These are phyloP conservation scores for Laspeyria flexula DNA, from an alignment of 2,888 invertebrate genomes.

Conservation along the genomic window DNA sequence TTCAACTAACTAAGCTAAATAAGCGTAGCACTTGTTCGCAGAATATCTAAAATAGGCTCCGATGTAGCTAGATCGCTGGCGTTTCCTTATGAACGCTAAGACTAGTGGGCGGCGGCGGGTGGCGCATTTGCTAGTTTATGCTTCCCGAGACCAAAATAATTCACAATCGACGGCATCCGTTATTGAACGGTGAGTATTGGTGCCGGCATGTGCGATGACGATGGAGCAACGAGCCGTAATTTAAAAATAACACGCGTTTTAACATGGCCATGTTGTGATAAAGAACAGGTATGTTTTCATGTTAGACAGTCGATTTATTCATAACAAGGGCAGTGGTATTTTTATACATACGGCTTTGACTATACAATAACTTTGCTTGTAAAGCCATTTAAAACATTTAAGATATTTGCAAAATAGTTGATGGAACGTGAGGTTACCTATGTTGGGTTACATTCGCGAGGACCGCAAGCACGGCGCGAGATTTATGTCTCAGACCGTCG, in stretches of 20 bases:
- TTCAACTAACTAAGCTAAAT: slow-evolving; percentile 19
- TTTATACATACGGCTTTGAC: slow-evolving; percentile 36
- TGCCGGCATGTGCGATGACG: slow-evolving; percentile 49
- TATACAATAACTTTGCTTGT: slow-evolving; percentile 28
- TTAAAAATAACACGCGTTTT: slow-evolving; percentile 51
- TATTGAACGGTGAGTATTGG: slow-evolving; percentile 61
- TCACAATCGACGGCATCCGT: slow-evolving; percentile 78
- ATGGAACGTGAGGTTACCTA: slow-evolving; percentile 37
- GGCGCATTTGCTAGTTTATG: slow-evolving; percentile 66
- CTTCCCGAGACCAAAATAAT: slow-evolving; percentile 82
- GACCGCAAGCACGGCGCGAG: slow-evolving; percentile 28
- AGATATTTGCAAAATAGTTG: slow-evolving; percentile 39
- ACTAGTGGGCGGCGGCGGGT: slow-evolving; percentile 57
- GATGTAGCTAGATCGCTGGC: slow-evolving; percentile 51
- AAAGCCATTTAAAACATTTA: slow-evolving; percentile 35
- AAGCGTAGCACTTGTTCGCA: slow-evolving; percentile 46
- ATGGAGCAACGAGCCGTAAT: slow-evolving; percentile 32
- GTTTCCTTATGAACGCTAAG: slow-evolving; percentile 68
- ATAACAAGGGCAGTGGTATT: slow-evolving; percentile 27
- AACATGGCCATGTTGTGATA: slow-evolving; percentile 45
- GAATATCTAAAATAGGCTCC: slow-evolving; percentile 50
- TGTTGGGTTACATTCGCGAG: slow-evolving; percentile 31
- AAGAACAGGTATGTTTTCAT: slow-evolving; percentile 28
- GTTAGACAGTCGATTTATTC: slow-evolving; percentile 31
- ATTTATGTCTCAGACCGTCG: no score